A percentile compares a stretch with the other conserved stretches of the same genome.
Evolutionary conservation across 2,888 invertebrate species (phyloP).

Genomic region (Epistrophe grossulariae): DNA sequence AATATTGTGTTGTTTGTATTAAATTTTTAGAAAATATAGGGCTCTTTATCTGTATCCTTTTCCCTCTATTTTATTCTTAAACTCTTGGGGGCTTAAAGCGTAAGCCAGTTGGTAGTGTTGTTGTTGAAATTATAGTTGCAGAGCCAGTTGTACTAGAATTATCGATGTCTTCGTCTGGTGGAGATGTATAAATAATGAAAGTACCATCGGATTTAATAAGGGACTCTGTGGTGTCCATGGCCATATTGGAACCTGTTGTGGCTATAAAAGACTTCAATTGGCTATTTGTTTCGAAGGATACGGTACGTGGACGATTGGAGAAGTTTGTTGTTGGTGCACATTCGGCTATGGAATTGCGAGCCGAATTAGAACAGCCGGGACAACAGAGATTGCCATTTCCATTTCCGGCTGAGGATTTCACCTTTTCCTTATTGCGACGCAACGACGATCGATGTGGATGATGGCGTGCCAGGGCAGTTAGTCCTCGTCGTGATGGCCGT

Average conservation of each 20-base stretch:
- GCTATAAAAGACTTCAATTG: constrained; percentile 62
- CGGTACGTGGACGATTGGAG: constrained; percentile 70
- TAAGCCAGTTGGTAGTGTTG: constrained; percentile 73
- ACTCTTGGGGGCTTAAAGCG: constrained; percentile 78
- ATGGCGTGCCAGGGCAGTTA: constrained; percentile 83
- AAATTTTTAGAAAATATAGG: constrained; percentile 26
- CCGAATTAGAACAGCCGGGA: constrained; percentile 76
- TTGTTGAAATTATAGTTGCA: constrained; percentile 62
- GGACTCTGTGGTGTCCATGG: constrained; percentile 69
- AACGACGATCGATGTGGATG: constrained; percentile 85
- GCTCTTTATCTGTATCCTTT: background rate
- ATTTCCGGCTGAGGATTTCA: constrained; percentile 72
- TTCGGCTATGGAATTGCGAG: constrained; percentile 81
- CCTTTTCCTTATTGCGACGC: constrained; percentile 86
- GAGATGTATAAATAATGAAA: constrained; percentile 70
- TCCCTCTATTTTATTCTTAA: constrained; percentile 13
- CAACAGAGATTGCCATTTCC: constrained; percentile 78
- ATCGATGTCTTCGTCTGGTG: constrained; percentile 70
- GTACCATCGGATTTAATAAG: constrained; percentile 62
- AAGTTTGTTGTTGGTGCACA: constrained; percentile 75
- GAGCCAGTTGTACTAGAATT: constrained; percentile 68
- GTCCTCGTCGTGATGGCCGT: constrained; percentile 85
- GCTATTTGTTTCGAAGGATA: constrained; percentile 73
- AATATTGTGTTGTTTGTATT: background rate
- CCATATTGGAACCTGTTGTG: constrained; percentile 59